These are phyloP conservation scores for Holacanthus passer DNA, from an alignment of 2,113 vertebrate species.

Conservation along the genomic window DNA sequence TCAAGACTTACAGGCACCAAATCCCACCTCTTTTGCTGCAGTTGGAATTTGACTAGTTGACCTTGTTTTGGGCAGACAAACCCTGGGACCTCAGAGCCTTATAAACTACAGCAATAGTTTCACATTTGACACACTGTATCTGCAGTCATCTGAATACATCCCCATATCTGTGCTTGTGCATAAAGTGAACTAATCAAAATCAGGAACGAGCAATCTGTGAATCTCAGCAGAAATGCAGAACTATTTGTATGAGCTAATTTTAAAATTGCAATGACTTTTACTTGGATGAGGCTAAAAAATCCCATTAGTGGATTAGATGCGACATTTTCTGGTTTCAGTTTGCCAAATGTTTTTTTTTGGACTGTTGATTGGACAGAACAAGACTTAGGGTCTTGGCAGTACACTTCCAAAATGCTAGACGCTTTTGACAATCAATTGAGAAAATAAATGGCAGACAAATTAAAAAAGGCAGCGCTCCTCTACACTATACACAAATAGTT, in stretches of 20 bases:
- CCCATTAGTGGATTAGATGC: no score
- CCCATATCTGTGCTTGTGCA: neutral
- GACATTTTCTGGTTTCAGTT: neutral
- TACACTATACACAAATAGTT: neutral
- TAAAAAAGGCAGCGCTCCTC: no score
- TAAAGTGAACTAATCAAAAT: neutral
- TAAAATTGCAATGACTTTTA: neutral
- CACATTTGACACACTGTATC: neutral
- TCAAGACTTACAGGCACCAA: neutral
- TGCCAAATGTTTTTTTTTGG: neutral
- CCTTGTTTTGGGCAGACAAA: neutral
- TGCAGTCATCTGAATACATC: neutral
- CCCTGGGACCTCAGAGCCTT: neutral
- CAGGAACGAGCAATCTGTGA: neutral
- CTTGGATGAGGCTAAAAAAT: neutral
- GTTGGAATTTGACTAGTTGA: neutral
- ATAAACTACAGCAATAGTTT: conserved; percentile 2
- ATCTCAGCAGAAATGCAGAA: no score
- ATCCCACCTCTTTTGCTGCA: neutral
- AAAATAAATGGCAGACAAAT: no score
- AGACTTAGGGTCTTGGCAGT: no score
- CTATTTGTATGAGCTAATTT: neutral
- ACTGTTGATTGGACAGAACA: neutral
- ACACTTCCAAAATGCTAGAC: no score
- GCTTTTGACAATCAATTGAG: no score